These are phyloP conservation scores for Vanessa cardui DNA, from an alignment of 2,888 invertebrate genomes.

Conservation along the genomic window DNA sequence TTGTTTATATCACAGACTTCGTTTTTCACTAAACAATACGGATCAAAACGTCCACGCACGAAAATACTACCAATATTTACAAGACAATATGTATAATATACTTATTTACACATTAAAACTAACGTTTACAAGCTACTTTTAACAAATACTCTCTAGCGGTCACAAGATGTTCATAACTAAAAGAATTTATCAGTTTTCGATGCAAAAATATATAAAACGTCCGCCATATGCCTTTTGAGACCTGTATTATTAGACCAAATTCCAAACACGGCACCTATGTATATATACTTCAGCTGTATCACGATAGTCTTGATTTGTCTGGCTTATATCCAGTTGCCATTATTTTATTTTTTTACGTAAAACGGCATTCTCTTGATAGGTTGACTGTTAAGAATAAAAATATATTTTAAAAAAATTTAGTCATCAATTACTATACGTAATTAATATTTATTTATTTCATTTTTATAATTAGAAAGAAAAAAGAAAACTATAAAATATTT, in stretches of 20 bases:
- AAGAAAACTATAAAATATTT: no score
- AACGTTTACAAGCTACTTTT: conserved; percentile 80
- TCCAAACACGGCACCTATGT: conserved; percentile 37
- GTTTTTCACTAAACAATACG: conserved; percentile 83
- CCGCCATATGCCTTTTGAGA: conserved; percentile 84
- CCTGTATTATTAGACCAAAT: conserved; percentile 63
- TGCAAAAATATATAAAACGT: conserved; percentile 84
- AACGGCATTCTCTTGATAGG: conserved; percentile 55
- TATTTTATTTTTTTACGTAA: conserved; percentile 58
- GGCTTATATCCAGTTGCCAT: conserved; percentile 74
- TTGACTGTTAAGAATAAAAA: conserved; percentile 24
- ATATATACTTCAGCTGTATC: conserved; percentile 28
- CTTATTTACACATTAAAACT: conserved; percentile 82
- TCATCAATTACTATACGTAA: not conserved
- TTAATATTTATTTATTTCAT: not conserved
- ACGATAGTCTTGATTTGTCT: conserved; percentile 49
- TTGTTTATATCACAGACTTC: conserved; percentile 85
- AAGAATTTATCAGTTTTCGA: conserved; percentile 83
- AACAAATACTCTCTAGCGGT: conserved; percentile 81
- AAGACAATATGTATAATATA: conserved; percentile 79
- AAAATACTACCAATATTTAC: conserved; percentile 82
- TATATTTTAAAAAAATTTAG: not conserved
- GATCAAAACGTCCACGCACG: conserved; percentile 83
- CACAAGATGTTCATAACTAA: conserved; percentile 83
- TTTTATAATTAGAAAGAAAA: not conserved